A percentile compares a stretch with the other conserved stretches of the same genome.
phyloP scores from a whole-genome alignment of 92 coral and sea anemone genomes.

The Palythoa heliodiscus region DNA sequence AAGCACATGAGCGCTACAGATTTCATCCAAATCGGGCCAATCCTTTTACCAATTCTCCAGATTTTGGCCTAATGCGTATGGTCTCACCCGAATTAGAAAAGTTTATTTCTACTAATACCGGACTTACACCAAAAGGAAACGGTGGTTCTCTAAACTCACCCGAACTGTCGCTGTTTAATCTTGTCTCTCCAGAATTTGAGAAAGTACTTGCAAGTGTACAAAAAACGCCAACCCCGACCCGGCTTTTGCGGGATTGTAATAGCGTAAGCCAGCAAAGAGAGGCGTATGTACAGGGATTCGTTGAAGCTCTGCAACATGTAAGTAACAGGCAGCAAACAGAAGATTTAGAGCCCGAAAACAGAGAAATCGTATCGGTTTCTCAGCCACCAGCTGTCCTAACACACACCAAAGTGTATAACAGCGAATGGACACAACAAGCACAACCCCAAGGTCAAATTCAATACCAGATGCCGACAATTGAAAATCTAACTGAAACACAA shows the following conservation, averaged over 20 bases:
- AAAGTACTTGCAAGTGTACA: conserved; percentile 88
- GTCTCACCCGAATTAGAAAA: conserved; percentile 93
- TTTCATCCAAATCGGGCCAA: conserved; percentile 56
- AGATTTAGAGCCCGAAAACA: conserved; percentile 51
- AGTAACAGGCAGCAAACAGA: conserved; percentile 72
- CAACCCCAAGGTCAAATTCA: conserved; percentile 36
- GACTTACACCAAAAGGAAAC: conserved; percentile 75
- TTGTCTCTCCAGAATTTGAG: conserved; percentile 97
- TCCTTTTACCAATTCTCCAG: conserved; percentile 74
- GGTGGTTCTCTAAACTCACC: conserved; percentile 78
- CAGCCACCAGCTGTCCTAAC: not conserved
- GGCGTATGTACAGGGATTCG: conserved; percentile 93
- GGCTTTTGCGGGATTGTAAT: conserved; percentile 57
- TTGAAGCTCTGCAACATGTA: conserved; percentile 92
- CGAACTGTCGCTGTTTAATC: conserved; percentile 84
- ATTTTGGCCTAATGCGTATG: conserved; percentile 80
- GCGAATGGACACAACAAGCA: conserved; percentile 18
- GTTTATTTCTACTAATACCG: conserved; percentile 88
- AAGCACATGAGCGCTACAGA: conserved; percentile 66
- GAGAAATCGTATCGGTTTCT: not conserved
- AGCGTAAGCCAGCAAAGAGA: conserved; percentile 87
- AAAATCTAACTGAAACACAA: conserved; percentile 44
- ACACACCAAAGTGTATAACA: conserved; percentile 31
- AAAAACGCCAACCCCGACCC: conserved; percentile 72
- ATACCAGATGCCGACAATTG: conserved; percentile 34